phyloP scores from a whole-genome alignment of 2,113 vertebrate species.

The Gnathonemus longibarbis region DNA sequence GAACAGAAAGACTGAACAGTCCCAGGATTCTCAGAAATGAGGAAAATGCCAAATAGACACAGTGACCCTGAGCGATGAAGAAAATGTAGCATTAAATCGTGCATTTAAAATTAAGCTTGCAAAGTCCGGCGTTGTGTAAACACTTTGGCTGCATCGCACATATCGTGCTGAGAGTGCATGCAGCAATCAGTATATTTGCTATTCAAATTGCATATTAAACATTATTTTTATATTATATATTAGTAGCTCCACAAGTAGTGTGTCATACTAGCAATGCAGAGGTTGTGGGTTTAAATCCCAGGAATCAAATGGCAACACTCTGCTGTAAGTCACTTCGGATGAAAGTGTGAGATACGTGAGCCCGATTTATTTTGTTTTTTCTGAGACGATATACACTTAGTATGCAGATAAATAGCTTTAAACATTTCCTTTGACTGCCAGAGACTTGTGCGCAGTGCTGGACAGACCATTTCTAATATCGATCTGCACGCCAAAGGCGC shows the following conservation, averaged over 20 bases:
- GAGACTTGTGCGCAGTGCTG: neutral
- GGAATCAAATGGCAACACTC: neutral
- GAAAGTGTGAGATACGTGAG: neutral
- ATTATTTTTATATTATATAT: neutral
- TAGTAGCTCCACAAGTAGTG: neutral
- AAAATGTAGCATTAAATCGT: neutral
- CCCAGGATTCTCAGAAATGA: neutral
- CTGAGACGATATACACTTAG: neutral
- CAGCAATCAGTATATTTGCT: neutral
- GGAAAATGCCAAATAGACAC: neutral
- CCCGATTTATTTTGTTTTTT: neutral
- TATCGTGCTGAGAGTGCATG: neutral
- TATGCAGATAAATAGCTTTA: neutral
- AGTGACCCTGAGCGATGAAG: neutral
- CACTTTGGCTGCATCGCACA: neutral
- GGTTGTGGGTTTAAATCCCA: neutral
- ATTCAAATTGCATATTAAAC: neutral
- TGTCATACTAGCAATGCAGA: neutral
- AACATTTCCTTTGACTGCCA: neutral
- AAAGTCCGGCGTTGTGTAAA: neutral
- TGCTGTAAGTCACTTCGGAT: neutral
- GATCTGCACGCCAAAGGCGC: neutral
- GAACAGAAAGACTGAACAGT: neutral
- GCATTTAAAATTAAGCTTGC: neutral
- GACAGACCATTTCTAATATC: neutral